Conservation (phyloP, 2,888 invertebrate genomes). For the Phaonia tiefii region DNA sequence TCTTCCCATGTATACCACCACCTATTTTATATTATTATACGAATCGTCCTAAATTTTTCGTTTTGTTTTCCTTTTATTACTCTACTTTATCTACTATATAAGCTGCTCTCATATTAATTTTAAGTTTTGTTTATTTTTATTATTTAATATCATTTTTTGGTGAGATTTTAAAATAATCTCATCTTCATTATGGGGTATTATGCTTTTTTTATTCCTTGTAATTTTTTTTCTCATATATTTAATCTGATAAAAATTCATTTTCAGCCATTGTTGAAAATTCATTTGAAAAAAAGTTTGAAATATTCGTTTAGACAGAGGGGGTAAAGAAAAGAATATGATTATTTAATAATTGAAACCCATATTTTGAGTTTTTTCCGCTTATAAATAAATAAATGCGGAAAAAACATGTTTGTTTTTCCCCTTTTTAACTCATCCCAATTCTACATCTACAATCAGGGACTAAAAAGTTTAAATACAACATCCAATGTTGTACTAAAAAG, state of each 20-base stretch:
- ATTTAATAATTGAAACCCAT: too few relatives aligned
- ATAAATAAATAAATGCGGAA: too few relatives aligned
- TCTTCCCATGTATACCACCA: neutral
- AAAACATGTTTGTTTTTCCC: too few relatives aligned
- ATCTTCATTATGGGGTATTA: slow-evolving; percentile 24
- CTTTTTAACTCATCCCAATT: too few relatives aligned
- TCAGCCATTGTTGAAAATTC: too few relatives aligned
- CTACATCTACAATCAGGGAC: too few relatives aligned
- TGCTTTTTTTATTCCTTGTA: slow-evolving; percentile 1
- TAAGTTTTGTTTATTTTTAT: slow-evolving; percentile 37
- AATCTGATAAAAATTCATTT: too few relatives aligned
- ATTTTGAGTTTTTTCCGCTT: too few relatives aligned
- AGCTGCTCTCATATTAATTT: slow-evolving; percentile 24
- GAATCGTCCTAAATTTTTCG: slow-evolving; percentile 3
- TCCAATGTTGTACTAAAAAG: too few relatives aligned
- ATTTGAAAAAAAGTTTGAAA: slow-evolving; percentile 31
- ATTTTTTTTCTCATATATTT: slow-evolving; percentile 8
- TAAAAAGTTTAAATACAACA: too few relatives aligned
- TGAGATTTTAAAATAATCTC: slow-evolving; percentile 13
- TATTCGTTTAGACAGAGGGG: slow-evolving; percentile 3
- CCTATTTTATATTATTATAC: neutral
- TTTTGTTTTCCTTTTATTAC: neutral
- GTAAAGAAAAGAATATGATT: too few relatives aligned
- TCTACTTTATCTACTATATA: slow-evolving; percentile 4
- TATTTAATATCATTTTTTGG: slow-evolving; percentile 40